Conservation (phyloP, 2,797 vertebrate genomes). For the Tenualosa ilisha region DNA sequence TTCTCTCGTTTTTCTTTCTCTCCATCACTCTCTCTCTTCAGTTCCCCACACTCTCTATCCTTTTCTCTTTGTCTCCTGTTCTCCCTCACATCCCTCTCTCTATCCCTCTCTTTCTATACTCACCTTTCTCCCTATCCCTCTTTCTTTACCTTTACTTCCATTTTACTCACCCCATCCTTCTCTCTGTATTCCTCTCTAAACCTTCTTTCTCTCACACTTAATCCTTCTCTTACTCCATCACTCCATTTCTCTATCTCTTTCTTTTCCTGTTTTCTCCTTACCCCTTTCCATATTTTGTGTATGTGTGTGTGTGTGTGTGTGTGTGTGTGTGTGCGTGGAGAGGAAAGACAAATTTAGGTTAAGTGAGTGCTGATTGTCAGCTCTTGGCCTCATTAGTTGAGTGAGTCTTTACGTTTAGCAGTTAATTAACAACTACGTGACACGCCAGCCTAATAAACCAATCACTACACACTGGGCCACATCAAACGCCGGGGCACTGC, state of each 20-base stretch:
- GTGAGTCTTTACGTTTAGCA: slow-evolving; percentile 53
- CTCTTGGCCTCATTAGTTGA: slow-evolving; percentile 55
- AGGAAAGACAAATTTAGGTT: not conserved
- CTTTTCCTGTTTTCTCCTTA: no score
- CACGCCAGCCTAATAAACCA: slow-evolving; percentile 44
- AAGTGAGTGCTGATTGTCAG: slow-evolving; percentile 32
- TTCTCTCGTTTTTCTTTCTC: not conserved
- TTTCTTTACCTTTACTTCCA: not conserved
- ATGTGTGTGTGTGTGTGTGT: not conserved
- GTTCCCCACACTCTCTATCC: not conserved
- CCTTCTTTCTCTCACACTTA: not conserved
- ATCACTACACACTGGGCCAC: slow-evolving; percentile 38
- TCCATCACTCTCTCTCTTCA: not conserved
- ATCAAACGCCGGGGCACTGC: slow-evolving; percentile 48
- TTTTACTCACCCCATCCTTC: not conserved
- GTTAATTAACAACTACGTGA: slow-evolving; percentile 55
- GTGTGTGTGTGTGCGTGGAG: not conserved
- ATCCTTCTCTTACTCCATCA: no score
- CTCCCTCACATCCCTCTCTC: no score
- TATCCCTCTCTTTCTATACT: no score
- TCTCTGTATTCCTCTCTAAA: not conserved
- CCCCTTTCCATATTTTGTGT: not conserved
- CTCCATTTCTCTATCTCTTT: no score
- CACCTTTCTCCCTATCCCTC: not conserved
- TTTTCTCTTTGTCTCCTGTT: not conserved